Evolutionary conservation across 2,113 vertebrate genomes (phyloP).

Genomic region (Phalacrocorax carbo): DNA sequence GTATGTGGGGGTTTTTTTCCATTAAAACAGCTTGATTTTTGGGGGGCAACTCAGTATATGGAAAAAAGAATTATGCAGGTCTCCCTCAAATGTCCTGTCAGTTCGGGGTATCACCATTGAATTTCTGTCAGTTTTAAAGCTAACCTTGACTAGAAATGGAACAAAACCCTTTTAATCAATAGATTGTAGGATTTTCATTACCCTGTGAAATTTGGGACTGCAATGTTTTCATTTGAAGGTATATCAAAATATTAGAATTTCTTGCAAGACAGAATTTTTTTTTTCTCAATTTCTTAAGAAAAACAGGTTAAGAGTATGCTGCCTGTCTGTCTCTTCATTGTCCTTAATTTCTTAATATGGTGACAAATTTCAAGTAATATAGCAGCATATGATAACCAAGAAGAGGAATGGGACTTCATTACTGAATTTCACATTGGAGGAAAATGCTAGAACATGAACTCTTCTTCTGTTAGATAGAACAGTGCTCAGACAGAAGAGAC

Average conservation of each 20-base stretch:
- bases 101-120: background rate
- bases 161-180: background rate
- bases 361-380: background rate
- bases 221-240: background rate
- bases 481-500: background rate
- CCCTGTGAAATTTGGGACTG: background rate
- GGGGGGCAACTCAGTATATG: accelerated
- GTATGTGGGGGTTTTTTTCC: accelerated
- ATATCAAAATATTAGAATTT: background rate
- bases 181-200: background rate
- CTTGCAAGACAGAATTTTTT: background rate
- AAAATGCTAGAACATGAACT: background rate
- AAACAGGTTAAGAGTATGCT: background rate
- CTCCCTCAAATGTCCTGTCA: background rate
- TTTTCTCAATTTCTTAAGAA: background rate
- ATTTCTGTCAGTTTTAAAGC: background rate
- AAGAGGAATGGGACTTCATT: background rate
- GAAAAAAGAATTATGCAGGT: background rate
- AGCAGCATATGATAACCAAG: background rate
- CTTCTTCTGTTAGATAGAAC: background rate
- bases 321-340: background rate
- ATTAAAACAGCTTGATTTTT: background rate
- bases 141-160: background rate
- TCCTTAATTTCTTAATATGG: background rate
- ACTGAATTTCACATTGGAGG: background rate